Evolutionary conservation across 2,113 vertebrate genomes (phyloP), one percentile per base, ranked within the genome.

Genomic region (Terrapene triunguis): DNA sequence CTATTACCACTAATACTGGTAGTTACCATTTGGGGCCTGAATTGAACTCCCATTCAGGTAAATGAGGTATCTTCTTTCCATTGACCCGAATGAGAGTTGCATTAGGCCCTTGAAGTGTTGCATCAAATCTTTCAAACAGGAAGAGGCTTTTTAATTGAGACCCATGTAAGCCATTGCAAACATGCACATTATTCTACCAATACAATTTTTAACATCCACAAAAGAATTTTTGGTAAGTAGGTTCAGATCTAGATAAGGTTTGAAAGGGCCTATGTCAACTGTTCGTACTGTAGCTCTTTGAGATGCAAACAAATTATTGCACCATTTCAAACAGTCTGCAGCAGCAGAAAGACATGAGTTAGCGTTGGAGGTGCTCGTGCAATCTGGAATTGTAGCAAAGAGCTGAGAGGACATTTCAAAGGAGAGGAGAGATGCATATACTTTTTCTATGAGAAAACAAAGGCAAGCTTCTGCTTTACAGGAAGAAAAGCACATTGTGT

Each of bases 381-480:
- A 22, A 12, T 0, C 38, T 21, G 3, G 29, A 62, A 7, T 47
- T 2, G 3, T 29, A 3, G 1, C 1, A 47, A 80, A 65, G 25
- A 59, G 4, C 1, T 1, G 5, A 4, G 27, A 51, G 82, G 29
- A 29, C n/a, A 4, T 47, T 55, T 53, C 2, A 14, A 84, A 69
- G 4, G 2, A 80, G 82, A 89, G 74, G 78, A 13, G n/a, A 12
- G n/a, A 87, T 3, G 1, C 11, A 14, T 29, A 10, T 21, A 32
- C 5, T 87, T 69, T 84, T 14, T 51, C 50, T 8, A 44, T 80
- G 44, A 79, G 24, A 9, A 85, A 59, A 94, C 42, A 87, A 94
- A 85, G 29, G 88, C 17, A 69, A 92, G 48, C 83, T 50, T 72
- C 53, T 82, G 13, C 47, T 80, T 84, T 87, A 44, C 21, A 89